Base-by-base conservation (phyloP, 2,888 invertebrate species). In the Meganola albula region DNA sequence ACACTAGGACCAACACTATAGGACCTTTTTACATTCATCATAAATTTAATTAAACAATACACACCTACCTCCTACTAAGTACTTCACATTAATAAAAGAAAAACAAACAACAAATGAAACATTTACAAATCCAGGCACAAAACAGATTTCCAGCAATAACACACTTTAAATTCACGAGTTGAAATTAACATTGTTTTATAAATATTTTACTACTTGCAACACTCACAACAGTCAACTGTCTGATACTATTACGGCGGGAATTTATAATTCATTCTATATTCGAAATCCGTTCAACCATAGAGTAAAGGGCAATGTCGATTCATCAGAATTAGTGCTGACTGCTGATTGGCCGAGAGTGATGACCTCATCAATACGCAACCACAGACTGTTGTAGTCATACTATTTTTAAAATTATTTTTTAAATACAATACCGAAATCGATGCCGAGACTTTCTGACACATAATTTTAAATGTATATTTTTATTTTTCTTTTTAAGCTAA, bases 301-400 rank as follows among this genome's bases (percentile, higher is more conserved):
- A 40, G 20, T 57, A 44, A 47, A 50, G 45, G 49, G 57, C 48
- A 58, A 49, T 47, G 61, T 56, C 64, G 55, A 76, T 76, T 75
- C 74, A 72, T 76, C 76, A 71, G 73, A 73, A 78, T 80, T 77
- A 77, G 71, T 55, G 64, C 63, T 71, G 74, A 76, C 75, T 75
- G 74, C 69, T 55, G n/a, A n/a, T n/a, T n/a, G n/a, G 53, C 62
- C 57, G 57, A 62, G 65, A 66, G 65, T 66, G 74, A 79, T 80
- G 78, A 79, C 67, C 75, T 76, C 75, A 77, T 76, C 75, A 76
- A 72, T 77, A n/a, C n/a, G n/a, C n/a, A n/a, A n/a, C n/a, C n/a
- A n/a, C n/a, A n/a, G n/a, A n/a, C n/a, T n/a, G n/a, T n/a, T n/a
- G n/a, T n/a, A n/a, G n/a, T n/a, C n/a, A n/a, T n/a, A n/a, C n/a